phyloP scores from a whole-genome alignment of 2,888 invertebrate species.

The Trichopoda pennipes region DNA sequence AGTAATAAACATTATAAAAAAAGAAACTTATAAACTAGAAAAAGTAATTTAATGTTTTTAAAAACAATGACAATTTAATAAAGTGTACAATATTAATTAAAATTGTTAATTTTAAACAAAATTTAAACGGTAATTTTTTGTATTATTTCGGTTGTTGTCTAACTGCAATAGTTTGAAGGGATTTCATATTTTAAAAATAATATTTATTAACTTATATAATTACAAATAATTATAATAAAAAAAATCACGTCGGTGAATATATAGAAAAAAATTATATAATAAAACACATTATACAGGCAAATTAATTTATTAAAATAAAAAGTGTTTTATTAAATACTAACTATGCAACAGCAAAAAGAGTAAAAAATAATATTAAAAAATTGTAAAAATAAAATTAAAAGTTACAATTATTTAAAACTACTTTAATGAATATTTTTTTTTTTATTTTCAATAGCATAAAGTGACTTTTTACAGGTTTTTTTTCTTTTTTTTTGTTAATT shows the following conservation, averaged over 20 bases:
- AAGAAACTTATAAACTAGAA: slow-evolving; percentile 33
- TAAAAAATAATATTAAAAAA: neutral
- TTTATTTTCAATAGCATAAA: neutral
- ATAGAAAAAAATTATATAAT: neutral
- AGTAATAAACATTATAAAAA: slow-evolving; percentile 40
- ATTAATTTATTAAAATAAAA: slow-evolving; percentile 9
- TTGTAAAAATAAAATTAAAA: slow-evolving; percentile 8
- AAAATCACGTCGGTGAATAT: neutral
- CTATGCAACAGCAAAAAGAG: slow-evolving; percentile 24
- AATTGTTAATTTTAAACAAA: slow-evolving; percentile 23
- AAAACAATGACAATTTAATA: slow-evolving; percentile 12
- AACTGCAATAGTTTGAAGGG: slow-evolving; percentile 2
- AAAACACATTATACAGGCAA: slow-evolving; percentile 46
- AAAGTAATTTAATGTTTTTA: slow-evolving; percentile 17
- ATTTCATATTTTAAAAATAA: slow-evolving; percentile 35
- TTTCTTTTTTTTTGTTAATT: neutral
- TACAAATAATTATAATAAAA: slow-evolving; percentile 1
- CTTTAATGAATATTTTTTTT: neutral
- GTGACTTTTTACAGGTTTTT: slow-evolving; percentile 52
- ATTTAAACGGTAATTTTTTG: neutral
- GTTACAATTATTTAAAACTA: slow-evolving; percentile 9
- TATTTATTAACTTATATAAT: slow-evolving; percentile 18
- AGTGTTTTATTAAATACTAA: neutral
- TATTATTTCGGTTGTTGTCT: neutral
- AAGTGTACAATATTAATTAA: slow-evolving; percentile 7